Evolutionary conservation across 1,140 invertebrate genomes (phyloP).

Genomic region (Calliopsis andreniformis): DNA sequence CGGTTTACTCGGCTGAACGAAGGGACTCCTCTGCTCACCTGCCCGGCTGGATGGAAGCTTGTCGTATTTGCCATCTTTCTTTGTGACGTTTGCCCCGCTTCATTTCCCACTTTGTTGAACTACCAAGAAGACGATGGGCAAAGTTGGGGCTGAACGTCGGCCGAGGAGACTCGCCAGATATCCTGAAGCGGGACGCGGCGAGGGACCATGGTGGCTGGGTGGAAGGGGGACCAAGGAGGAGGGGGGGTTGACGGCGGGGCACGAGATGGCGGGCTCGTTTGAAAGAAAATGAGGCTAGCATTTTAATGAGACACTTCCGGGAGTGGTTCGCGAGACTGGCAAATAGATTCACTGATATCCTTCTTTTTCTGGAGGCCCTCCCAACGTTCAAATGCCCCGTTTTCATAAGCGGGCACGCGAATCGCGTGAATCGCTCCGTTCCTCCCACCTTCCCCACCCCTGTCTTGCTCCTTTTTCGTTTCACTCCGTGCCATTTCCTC

Average conservation of each 20-base stretch:
- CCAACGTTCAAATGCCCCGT: constrained; percentile 56
- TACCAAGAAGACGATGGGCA: constrained; percentile 44
- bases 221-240: neutral
- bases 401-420: constrained; percentile 59
- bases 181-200: too few relatives aligned
- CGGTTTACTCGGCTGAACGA: constrained; percentile 52
- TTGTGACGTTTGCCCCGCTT: constrained; percentile 64
- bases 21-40: too few relatives aligned
- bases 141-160: constrained; percentile 37
- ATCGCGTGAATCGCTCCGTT: constrained; percentile 48
- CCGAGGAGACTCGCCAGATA: neutral
- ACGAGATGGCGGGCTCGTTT: constrained; percentile 40
- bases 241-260: neutral
- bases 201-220: neutral
- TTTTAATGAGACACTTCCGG: constrained; percentile 73
- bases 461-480: constrained; percentile 18
- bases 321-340: constrained; percentile 53
- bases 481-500: constrained; percentile 34
- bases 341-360: constrained; percentile 75
- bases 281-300: constrained; percentile 72
- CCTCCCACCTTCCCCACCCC: neutral
- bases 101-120: constrained; percentile 65
- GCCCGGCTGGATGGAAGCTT: constrained; percentile 48
- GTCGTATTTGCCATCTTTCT: constrained; percentile 76
- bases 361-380: constrained; percentile 60